phyloP scores from a whole-genome alignment of 2,113 vertebrate species.

The Megatriorchis doriae region DNA sequence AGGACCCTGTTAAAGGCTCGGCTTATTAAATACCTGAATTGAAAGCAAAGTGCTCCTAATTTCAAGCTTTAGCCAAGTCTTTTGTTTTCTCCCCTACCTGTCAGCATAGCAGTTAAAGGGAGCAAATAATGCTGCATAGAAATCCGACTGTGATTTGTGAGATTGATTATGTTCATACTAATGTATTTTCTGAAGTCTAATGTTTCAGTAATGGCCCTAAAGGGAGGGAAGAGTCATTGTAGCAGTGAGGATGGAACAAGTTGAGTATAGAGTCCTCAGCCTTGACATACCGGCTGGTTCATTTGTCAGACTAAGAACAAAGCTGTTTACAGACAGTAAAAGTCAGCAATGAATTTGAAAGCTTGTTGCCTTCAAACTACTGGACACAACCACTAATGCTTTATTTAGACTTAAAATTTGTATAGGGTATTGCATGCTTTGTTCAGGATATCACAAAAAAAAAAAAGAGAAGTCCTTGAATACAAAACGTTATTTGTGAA shows the following conservation, averaged over 20 bases:
- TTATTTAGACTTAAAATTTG: slow-evolving; percentile 51
- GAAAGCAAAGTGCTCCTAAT: not conserved
- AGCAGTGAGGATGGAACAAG: slow-evolving; percentile 12
- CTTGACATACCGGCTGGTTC: slow-evolving; percentile 50
- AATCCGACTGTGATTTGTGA: slow-evolving; percentile 31
- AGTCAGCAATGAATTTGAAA: slow-evolving; percentile 42
- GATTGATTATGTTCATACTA: slow-evolving; percentile 22
- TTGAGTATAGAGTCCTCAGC: slow-evolving; percentile 34
- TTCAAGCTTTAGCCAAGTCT: not conserved
- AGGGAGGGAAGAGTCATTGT: slow-evolving; percentile 45
- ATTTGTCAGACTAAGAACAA: slow-evolving; percentile 63
- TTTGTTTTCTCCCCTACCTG: not conserved
- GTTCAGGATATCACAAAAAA: not conserved
- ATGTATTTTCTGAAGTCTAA: slow-evolving; percentile 59
- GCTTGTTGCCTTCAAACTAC: slow-evolving; percentile 28
- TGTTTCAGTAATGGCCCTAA: slow-evolving; percentile 52
- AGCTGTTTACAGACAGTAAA: slow-evolving; percentile 55
- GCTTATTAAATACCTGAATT: not conserved
- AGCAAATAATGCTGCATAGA: slow-evolving; percentile 30
- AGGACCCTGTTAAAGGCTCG: not conserved
- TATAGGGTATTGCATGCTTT: not conserved
- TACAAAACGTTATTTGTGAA: not conserved
- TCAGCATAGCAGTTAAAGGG: not conserved
- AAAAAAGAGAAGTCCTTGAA: not conserved
- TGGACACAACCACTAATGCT: not conserved